Conservation (phyloP, 2,113 vertebrate genomes). For the Propithecus coquereli region DNA sequence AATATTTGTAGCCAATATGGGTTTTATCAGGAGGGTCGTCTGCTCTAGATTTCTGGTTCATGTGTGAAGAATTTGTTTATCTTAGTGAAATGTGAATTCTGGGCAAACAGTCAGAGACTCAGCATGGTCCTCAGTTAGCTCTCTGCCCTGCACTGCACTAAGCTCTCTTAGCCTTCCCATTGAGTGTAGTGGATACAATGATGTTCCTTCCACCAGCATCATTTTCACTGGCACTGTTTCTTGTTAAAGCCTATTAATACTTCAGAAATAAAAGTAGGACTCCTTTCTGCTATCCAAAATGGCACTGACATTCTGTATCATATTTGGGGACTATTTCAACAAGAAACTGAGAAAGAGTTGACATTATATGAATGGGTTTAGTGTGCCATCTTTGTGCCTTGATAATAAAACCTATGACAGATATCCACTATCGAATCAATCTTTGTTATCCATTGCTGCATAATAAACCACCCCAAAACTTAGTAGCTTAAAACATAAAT, state of each 20-base stretch:
- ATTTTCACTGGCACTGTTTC: background rate
- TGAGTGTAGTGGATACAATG: background rate
- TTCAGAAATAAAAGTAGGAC: background rate
- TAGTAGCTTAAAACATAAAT: background rate
- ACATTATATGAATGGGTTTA: background rate
- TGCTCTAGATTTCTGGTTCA: background rate
- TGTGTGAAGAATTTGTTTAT: background rate
- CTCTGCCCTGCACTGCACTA: background rate
- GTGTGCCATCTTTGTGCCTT: background rate
- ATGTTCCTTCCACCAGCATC: background rate
- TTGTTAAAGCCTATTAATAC: background rate
- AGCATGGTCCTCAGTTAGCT: background rate
- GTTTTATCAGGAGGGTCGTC: background rate
- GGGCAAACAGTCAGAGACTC: background rate
- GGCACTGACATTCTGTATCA: background rate
- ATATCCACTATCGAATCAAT: background rate
- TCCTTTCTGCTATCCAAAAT: background rate
- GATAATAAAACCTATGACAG: background rate
- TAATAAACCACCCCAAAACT: background rate
- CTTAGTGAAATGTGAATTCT: background rate
- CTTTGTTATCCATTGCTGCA: background rate
- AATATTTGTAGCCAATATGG: background rate
- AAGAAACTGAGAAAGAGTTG: background rate
- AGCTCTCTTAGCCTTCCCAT: background rate
- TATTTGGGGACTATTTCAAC: background rate